Conservation (phyloP, 2,797 vertebrate species). For the Muscicapa comitata region DNA sequence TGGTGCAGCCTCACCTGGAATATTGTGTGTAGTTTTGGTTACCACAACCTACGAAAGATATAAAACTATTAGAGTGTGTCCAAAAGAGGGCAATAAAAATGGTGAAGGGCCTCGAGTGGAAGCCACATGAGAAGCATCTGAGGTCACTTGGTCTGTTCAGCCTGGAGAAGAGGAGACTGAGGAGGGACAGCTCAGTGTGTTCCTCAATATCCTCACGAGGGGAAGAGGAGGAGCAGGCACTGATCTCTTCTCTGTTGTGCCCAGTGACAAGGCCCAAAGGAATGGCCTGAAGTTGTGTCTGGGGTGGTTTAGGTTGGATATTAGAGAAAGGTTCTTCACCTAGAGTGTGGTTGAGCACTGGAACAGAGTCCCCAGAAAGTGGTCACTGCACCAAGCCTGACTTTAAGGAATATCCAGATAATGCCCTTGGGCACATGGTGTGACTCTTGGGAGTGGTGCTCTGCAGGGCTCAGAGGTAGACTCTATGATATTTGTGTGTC, state of each 20-base stretch:
- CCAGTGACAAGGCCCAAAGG: neutral
- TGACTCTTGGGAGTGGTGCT: neutral
- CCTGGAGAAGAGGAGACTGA: neutral
- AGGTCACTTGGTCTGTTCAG: neutral
- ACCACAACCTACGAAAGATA: neutral
- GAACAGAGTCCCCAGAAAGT: no score
- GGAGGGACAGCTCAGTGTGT: neutral
- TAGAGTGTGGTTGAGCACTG: rapidly evolving
- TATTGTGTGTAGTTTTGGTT: neutral
- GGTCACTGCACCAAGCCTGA: neutral
- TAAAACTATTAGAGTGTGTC: no score
- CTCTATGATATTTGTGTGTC: neutral
- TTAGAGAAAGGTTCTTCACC: neutral
- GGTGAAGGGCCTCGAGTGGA: neutral
- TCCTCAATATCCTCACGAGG: rapidly evolving
- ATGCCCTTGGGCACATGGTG: neutral
- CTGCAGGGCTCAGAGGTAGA: neutral
- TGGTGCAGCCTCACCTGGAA: neutral
- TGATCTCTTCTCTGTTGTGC: neutral
- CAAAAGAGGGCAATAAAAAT: neutral
- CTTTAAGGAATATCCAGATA: neutral
- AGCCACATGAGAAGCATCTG: rapidly evolving
- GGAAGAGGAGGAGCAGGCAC: neutral
- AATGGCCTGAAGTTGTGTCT: neutral
- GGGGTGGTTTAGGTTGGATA: no score